Evolutionary conservation across 2,113 vertebrate genomes (phyloP), one percentile per base, ranked within the genome.

Genomic region (Tragulus kanchil): DNA sequence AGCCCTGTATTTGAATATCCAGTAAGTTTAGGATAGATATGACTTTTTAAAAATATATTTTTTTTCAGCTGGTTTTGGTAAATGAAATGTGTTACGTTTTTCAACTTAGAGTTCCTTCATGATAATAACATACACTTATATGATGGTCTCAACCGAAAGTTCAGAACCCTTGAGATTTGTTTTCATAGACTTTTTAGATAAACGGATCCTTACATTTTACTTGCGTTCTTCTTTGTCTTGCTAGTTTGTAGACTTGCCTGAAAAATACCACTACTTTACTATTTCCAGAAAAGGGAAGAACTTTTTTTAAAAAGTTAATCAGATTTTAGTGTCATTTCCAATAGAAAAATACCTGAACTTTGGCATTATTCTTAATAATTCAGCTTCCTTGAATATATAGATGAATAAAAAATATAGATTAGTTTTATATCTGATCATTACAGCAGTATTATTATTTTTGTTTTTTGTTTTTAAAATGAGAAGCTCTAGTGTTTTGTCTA

Each of bases 391-490:
- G 15, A 92, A 73, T 64, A 89, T 78, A 73, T 25, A 73, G 69
- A 73, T 45, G 23, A 92, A 64, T 92, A 73, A 79, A 92, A 92
- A 95, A 42, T 73, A 31, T 87, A 82, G 95, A 90, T 92, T 65
- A 85, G 28, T 92, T 81, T 95, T 87, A 36, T 93, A 89, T 96
- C 54, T 85, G n/a, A 54, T 92, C 73, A 88, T 95, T 69, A 59
- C 14, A 62, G 17, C 64, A 94, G 88, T 85, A 69, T 96, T 94
- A 67, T 65, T 90, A 86, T 73, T 92, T 73, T 84, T 89, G 5
- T 52, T 85, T 67, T 92, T 83, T 84, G 21, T 50, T 62, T 85
- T 97, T 92, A 77, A 97, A 96, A 96, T 89, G 82, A 94, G 75
- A 86, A 93, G 92, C 86, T 95, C 48, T 96, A 90, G 69, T 79